Base-by-base conservation (phyloP, 2,888 invertebrate genomes). In the Nomada ferruginata region DNA sequence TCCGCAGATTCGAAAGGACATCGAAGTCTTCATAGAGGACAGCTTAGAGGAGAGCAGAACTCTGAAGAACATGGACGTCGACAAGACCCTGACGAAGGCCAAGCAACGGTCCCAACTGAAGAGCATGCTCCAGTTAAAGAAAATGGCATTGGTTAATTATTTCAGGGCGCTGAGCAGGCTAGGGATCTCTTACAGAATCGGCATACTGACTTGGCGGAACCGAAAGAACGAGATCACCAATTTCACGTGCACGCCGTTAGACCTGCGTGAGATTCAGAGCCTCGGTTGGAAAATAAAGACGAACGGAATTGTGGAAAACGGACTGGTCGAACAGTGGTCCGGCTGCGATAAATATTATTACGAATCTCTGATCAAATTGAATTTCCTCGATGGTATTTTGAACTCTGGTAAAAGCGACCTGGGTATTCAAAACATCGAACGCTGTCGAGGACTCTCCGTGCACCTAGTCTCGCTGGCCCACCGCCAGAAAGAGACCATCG, bases 381-480 rank as follows among this genome's bases (percentile, higher is more conserved):
- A 96, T 66, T 94, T 95, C 20, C 94, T 98, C 29, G 94, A 95
- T 7, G 93, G 94, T 0, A 95, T 96, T 0, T 91, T 97, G 9
- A 94, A 95, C 57, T 95, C 96, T 0, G 97, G 97, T 0, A 96
- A 97, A 42, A 95, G 96, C 87, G 98, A 98, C 89, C 94, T 99
- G 64, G 97, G 98, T 0, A 94, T 96, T 1, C 96, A 96, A 66
- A 97, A 97, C 89, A 95, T 97, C 68, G 98, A 98, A 89, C 95
- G 98, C 69, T 97, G 98, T 90, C 96, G 96, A 92, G 99, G 99
- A 64, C 98, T 97, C 92, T 95, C 97, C 0, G 95, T 96, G 23
- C 97, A 98, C 89, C 94, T 98, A 59, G 95, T 97, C 95, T 94
- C 95, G 82, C 90, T 96, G 64, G 95, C 96, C 0, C 96, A 96